Base-by-base conservation (phyloP, 2,113 vertebrate species). In the Gambusia affinis region DNA sequence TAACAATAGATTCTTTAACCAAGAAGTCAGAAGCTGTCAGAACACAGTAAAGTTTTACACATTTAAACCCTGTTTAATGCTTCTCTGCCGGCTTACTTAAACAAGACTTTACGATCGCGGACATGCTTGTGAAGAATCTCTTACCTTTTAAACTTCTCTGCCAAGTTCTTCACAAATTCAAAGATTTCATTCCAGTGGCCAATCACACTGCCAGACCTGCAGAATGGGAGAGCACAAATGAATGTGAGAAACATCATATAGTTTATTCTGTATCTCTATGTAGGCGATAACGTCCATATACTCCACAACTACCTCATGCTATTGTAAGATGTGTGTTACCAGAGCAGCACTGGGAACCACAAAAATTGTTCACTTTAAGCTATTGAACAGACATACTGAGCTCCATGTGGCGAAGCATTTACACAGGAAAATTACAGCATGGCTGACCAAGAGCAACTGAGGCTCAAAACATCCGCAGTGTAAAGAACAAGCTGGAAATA, bases 91-190 rank as follows among this genome's bases (percentile, higher is more conserved):
- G 29, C 29, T 17, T 62, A 22, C 0, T 47, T 47, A 2, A 47
- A 47, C 44, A 47, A 7, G 44, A 4, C 44, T 47, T 4, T 19
- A 6, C 44, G 5, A 47, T 19, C 5, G 44, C 17, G 1, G 44
- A 19, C 44, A 3, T 42, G 10, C 35, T 66, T 7, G 12, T 33
- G 3, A 29, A 51, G 27, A 8, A n/a, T 17, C 3, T 66, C 78
- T 92, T 94, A 98, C 97, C 96, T 98, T 92, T 95, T 95, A 76
- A 97, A 96, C 82, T 96, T 97, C 84, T 95, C 94, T 0, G 97
- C 95, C 82, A 97, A 87, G 72, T 94, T 93, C 80, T 96, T 95
- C 71, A 96, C 96, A 91, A 97, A 96, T 29, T 92, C 86, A 78
- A 96, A 96, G 88, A 99, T 95, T 87, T 97, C 93, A 2, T 85